Conservation (phyloP, 2,888 invertebrate species). For the Microctonus brassicae region DNA sequence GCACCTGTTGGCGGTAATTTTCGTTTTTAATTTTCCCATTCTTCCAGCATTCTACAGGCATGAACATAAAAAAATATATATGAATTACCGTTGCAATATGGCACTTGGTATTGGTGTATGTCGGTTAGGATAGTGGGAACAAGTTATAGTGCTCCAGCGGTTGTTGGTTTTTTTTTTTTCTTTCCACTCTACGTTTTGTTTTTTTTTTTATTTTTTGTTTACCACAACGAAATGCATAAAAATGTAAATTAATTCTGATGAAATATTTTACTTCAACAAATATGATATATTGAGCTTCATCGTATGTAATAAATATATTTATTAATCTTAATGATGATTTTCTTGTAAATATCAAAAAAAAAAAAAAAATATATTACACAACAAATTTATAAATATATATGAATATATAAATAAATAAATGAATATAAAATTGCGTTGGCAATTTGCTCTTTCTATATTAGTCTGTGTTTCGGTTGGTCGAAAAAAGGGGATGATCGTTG, state of each 20-base stretch:
- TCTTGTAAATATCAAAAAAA: no score
- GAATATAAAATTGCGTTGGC: no score
- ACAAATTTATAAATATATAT: no score
- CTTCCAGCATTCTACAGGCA: conserved; percentile 17
- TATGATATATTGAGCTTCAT: no score
- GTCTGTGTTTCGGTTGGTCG: neutral
- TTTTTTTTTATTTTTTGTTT: neutral
- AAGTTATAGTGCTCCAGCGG: neutral
- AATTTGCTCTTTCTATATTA: neutral
- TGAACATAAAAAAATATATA: conserved; percentile 25
- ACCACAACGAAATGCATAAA: neutral
- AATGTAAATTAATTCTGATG: no score
- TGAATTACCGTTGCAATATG: conserved; percentile 10
- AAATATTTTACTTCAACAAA: no score
- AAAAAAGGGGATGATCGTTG: conserved; percentile 2
- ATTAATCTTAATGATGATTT: neutral
- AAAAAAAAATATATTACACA: no score
- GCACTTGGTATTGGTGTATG: conserved; percentile 13
- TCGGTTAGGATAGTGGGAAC: conserved; percentile 6
- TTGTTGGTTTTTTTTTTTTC: conserved; percentile 22
- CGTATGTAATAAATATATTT: no score
- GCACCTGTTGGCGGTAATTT: conserved; percentile 50
- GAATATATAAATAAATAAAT: no score
- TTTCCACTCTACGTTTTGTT: neutral
- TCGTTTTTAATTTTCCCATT: conserved; percentile 45